Base-by-base conservation (phyloP, 2,888 invertebrate genomes). In the Zaprionus obscuricornis region DNA sequence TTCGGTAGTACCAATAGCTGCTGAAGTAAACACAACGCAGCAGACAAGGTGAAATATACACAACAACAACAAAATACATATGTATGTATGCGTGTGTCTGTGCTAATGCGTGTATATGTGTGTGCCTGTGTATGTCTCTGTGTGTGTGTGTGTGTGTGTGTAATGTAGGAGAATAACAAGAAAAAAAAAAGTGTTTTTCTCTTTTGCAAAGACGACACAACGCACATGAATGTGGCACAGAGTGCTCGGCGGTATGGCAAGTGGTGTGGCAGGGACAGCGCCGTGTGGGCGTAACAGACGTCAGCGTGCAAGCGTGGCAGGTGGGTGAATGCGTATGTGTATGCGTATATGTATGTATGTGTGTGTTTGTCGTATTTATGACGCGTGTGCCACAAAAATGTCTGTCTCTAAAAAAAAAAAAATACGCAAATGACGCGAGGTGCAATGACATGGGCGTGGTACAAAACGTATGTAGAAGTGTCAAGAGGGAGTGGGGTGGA, bases 371-470 rank as follows among this genome's bases (percentile, higher is more conserved):
- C 42, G 52, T 66, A 57, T 20, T 34, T 58, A n/a, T 52, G 39
- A 10, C 58, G 57, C 40, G 58, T 71, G 50, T 59, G 66, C 50
- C 33, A 49, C 55, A 60, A 46, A 45, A 52, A 34, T 46, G 34
- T 68, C 34, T 56, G 57, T 55, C 50, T 72, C 62, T 42, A 42
- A 22, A 47, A 39, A 18, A 20, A 55, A 67, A 54, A 55, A 42
- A 40, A 56, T 66, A 64, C 67, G 60, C 60, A 64, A 77, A 67
- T 74, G 78, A 50, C 49, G 55, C 43, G 34, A 42, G 60, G 63
- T 79, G 76, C 76, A 64, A 72, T 83, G 76, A 70, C 55, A 66
- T 74, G 66, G 71, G 50, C 58, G 54, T 66, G 57, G 51, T 18
- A 16, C 13, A 11, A 37, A 34, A 13, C n/a, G 42, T 33, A 31